A percentile compares a stretch with the other conserved stretches of the same genome.
Evolutionary conservation across 2,113 vertebrate species (phyloP).

Genomic region (Dromiciops gliroides): DNA sequence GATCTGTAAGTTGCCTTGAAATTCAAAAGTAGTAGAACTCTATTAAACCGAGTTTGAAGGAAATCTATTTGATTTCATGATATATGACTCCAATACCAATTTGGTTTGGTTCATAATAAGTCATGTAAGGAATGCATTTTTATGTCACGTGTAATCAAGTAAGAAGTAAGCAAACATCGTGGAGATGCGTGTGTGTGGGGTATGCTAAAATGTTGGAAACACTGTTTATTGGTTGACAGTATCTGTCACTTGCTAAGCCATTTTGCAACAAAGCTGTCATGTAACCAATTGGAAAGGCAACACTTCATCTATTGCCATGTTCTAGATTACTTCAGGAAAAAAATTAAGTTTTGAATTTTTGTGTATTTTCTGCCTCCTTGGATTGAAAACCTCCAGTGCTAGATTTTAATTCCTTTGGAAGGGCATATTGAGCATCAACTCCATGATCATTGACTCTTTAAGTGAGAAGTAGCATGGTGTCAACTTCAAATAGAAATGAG

Average conservation of each 20-base stretch:
- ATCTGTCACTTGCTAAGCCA: background rate
- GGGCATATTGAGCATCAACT: background rate
- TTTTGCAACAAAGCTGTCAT: constrained; percentile 30
- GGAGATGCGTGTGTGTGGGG: constrained; percentile 47
- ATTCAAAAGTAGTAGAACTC: background rate
- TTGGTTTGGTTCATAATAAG: constrained; percentile 31
- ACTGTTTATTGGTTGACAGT: background rate
- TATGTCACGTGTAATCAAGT: constrained; percentile 19
- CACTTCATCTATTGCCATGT: background rate
- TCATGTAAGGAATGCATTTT: constrained; percentile 63
- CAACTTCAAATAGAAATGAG: background rate
- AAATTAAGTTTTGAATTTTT: background rate
- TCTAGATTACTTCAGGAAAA: background rate
- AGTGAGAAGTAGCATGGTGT: background rate
- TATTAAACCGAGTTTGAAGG: constrained; percentile 29
- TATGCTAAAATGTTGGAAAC: constrained; percentile 41
- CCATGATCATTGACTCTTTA: background rate
- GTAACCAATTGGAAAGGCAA: background rate
- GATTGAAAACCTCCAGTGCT: background rate
- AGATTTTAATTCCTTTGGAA: too few species aligned
- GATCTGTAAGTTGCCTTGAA: constrained; percentile 11
- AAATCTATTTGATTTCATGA: constrained; percentile 34
- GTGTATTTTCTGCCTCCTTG: background rate
- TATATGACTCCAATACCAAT: constrained; percentile 31
- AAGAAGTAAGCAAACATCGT: constrained; percentile 41